A percentile compares a stretch with the other conserved stretches of the same genome.
Evolutionary conservation across 2,113 vertebrate species (phyloP).

Genomic region (Xenotilapia caudafasciata): DNA sequence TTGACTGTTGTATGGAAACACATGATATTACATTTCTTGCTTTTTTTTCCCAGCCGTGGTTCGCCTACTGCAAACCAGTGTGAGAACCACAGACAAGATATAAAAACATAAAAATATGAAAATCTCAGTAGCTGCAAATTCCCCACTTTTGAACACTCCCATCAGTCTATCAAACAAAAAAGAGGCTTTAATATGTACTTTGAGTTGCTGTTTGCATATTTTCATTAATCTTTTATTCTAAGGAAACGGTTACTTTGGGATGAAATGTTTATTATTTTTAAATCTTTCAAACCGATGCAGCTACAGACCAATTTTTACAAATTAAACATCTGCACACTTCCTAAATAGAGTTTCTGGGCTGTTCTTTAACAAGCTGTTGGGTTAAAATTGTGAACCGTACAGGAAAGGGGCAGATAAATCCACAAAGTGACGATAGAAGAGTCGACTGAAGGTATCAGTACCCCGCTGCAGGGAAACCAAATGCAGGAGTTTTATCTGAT

Average conservation of each 20-base stretch:
- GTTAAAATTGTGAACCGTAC: slow-evolving; percentile 1
- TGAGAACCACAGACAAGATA: background rate
- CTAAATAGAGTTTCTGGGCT: background rate
- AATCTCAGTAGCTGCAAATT: background rate
- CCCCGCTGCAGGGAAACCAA: background rate
- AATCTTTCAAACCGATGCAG: background rate
- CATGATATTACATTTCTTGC: background rate
- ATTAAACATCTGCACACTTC: background rate
- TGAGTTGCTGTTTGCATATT: background rate
- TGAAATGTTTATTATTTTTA: background rate
- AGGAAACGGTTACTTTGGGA: background rate
- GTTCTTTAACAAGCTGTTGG: background rate
- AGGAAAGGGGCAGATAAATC: background rate
- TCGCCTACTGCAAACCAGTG: background rate
- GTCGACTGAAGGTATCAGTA: background rate
- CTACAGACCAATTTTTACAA: background rate
- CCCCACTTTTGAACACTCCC: background rate
- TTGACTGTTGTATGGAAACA: background rate
- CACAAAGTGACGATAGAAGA: background rate
- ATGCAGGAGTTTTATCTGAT: background rate
- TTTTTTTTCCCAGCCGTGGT: background rate
- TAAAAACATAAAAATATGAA: background rate
- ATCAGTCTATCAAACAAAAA: background rate
- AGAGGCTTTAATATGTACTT: background rate
- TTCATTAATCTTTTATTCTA: background rate